A percentile compares a stretch with the other conserved stretches of the same genome.
These are phyloP conservation scores for Philaethria dido DNA, from an alignment of 2,888 invertebrate genomes.

Conservation along the genomic window DNA sequence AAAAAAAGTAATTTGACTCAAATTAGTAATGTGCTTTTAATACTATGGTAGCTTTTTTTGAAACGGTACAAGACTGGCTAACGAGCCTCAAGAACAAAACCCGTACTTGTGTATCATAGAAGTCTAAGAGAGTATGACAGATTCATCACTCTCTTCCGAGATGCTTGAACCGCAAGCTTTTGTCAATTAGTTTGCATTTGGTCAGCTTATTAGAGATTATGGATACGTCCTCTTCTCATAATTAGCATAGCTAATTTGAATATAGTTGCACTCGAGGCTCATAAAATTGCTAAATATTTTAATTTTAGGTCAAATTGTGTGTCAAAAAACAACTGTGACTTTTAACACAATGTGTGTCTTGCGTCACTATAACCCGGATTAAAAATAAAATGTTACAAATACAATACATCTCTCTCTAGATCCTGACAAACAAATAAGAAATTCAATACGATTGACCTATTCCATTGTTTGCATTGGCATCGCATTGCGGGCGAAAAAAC, in stretches of 20 bases:
- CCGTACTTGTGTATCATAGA: neutral
- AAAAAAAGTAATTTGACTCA: neutral
- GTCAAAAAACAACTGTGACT: too few relatives aligned
- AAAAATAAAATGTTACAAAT: constrained; percentile 13
- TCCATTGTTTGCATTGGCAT: constrained; percentile 33
- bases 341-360: neutral
- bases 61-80: neutral
- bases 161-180: neutral
- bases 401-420: constrained; percentile 16
- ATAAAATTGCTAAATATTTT: too few relatives aligned
- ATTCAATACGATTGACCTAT: constrained; percentile 28
- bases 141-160: neutral
- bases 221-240: too few relatives aligned
- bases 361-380: neutral
- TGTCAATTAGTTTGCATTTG: neutral
- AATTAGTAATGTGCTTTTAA: neutral
- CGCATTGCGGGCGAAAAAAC: constrained; percentile 31
- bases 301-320: too few relatives aligned
- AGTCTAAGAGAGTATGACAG: neutral
- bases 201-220: neutral
- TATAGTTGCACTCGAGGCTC: too few relatives aligned
- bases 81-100: too few relatives aligned
- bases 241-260: too few relatives aligned
- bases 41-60: neutral
- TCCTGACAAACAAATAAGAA: constrained; percentile 23